These are phyloP conservation scores for Ophonus ardosiacus DNA, from an alignment of 2,888 invertebrate genomes.

Conservation along the genomic window DNA sequence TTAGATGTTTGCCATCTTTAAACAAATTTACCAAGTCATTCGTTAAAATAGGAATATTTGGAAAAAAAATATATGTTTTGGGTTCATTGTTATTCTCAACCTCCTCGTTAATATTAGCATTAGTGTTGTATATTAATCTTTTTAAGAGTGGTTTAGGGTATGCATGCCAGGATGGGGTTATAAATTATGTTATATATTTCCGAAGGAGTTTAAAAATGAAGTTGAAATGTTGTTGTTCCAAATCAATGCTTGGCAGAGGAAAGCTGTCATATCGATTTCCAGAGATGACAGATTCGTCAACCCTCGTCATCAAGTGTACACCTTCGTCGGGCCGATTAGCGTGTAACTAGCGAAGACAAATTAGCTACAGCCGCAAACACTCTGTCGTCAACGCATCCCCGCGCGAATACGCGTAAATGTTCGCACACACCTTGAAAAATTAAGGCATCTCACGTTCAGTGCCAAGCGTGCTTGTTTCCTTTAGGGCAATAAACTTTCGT, in stretches of 20 bases:
- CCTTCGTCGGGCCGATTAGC: conserved; percentile 49
- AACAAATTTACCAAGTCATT: too few relatives aligned
- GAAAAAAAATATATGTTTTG: too few relatives aligned
- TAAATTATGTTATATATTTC: not conserved
- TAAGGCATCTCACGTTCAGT: conserved; percentile 27
- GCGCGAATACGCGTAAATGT: not conserved
- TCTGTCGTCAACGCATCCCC: conserved; percentile 20
- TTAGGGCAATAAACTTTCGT: conserved; percentile 14
- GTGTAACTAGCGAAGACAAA: conserved; percentile 54
- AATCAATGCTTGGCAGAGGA: conserved; percentile 36
- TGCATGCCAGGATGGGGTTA: too few relatives aligned
- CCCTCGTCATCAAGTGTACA: conserved; percentile 50
- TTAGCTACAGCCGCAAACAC: conserved; percentile 59
- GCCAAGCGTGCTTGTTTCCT: conserved; percentile 36
- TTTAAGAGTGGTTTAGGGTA: too few relatives aligned
- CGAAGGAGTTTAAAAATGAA: not conserved
- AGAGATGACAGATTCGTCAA: conserved; percentile 54
- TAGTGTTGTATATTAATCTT: too few relatives aligned
- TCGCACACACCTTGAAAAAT: conserved; percentile 14
- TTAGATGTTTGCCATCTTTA: too few relatives aligned
- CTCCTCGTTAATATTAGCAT: too few relatives aligned
- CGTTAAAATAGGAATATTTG: too few relatives aligned
- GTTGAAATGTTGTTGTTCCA: conserved; percentile 13
- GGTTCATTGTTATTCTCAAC: too few relatives aligned
- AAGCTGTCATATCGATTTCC: conserved; percentile 54